phyloP scores from a whole-genome alignment of 1,140 invertebrate genomes.

The Drosophila ambigua region DNA sequence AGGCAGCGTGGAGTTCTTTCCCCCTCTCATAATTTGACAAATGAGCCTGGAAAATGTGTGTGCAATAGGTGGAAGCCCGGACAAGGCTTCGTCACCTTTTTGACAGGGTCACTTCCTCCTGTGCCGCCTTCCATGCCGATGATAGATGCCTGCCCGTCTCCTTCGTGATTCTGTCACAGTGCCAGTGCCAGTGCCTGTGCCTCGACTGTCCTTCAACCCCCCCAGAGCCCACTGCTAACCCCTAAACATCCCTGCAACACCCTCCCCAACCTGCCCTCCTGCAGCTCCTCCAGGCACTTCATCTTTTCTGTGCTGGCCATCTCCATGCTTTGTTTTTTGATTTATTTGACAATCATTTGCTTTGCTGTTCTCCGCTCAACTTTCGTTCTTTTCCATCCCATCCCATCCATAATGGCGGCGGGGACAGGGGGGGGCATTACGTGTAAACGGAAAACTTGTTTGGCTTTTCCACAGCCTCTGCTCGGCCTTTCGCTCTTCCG shows the following conservation, averaged over 20 bases:
- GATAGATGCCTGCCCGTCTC: conserved; percentile 34
- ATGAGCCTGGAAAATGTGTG: conserved; percentile 40
- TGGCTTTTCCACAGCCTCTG: conserved; percentile 35
- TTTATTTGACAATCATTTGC: conserved; percentile 83
- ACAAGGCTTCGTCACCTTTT: conserved; percentile 71
- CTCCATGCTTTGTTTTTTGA: conserved; percentile 57
- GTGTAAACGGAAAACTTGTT: conserved; percentile 69
- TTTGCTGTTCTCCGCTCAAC: conserved; percentile 20
- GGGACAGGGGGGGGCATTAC: conserved; percentile 39
- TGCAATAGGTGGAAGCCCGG: conserved; percentile 7
- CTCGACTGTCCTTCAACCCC: too few relatives aligned
- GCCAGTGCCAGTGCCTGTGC: too few relatives aligned
- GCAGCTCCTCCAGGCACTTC: conserved; percentile 11
- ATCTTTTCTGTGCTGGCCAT: conserved; percentile 24
- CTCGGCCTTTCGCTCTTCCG: neutral
- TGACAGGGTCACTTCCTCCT: conserved; percentile 40
- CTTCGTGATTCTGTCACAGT: too few relatives aligned
- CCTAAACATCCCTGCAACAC: conserved; percentile 16
- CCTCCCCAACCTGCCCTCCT: too few relatives aligned
- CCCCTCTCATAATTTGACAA: conserved; percentile 70
- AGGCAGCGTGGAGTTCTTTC: neutral
- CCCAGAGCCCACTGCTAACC: conserved; percentile 5
- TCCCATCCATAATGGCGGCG: conserved; percentile 42
- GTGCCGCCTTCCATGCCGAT: conserved; percentile 15
- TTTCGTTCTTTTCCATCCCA: conserved; percentile 15